Evolutionary conservation across 92 coral and sea anemone species (phyloP), one percentile per base, ranked within the genome.

Genomic region (Diadumene lineata): DNA sequence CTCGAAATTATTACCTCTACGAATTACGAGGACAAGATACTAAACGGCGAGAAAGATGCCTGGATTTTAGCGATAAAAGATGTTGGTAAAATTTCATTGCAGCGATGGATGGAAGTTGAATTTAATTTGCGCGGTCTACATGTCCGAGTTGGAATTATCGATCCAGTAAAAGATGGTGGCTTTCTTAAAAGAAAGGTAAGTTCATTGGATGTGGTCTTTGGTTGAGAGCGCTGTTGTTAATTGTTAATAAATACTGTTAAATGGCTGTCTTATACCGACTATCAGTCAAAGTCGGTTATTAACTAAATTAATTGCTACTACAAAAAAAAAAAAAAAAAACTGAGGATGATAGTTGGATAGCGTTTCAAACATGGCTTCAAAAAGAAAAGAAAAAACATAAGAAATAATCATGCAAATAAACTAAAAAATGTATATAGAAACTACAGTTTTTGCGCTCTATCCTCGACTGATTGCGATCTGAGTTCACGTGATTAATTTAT

Each of bases 51-150:
- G 3, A 82, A 79, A 61, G 91, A 92, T 11, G 98, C 96, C 8
- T 94, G 98, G 97, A 91, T 94, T 48, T 85, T 94, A 31, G 94
- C 88, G 3, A 83, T 94, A 7, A 88, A 81, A 76, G 89, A 81
- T 26, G 89, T 83, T 22, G 82, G 84, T 1, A 94, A 81, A 56
- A 71, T 86, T 13, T 79, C 90, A 24, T 66, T 79, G 13, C 72
- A 86, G 13, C 64, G 81, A 63, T 89, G 94, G 97, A 32, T 68
- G 62, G 82, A 79, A 13, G 68, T 86, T n/a, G 98, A 94, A 66
- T 66, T 67, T 46, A 51, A 44, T 0, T 62, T 94, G 17, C 89
- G 98, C 24, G 98, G 98, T 43, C 72, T 94, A 73, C 31, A 64
- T 10, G 91, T 91, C 7, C 79, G 89, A 71, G 92, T 91, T 0